phyloP scores from a whole-genome alignment of 2,888 invertebrate genomes.

The Pseudococcus jackbeardsleyi region DNA sequence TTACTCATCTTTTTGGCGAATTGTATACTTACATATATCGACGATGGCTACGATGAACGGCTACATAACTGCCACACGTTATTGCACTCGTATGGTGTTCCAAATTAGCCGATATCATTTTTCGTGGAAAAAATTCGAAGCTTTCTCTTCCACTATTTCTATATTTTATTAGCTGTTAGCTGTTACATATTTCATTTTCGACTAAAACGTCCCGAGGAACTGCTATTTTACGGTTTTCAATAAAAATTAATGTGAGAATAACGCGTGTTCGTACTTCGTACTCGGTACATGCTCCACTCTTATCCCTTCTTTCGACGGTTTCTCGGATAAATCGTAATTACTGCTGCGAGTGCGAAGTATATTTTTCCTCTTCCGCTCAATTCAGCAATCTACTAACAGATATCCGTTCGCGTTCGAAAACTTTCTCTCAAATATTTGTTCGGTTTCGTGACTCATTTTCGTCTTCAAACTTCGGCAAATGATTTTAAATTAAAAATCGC shows the following conservation, averaged over 20 bases:
- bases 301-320: not conserved
- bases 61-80: conserved; percentile 38
- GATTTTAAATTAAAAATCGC: no score
- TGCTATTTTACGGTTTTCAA: not conserved
- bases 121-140: not conserved
- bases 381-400: no score
- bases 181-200: not conserved
- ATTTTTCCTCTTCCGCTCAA: not conserved
- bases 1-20: not conserved
- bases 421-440: not conserved
- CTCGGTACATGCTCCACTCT: not conserved
- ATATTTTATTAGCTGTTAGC: not conserved
- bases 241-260: conserved; percentile 3
- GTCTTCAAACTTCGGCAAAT: not conserved
- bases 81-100: not conserved
- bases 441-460: not conserved
- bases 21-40: not conserved
- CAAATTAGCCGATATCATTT: conserved; percentile 20
- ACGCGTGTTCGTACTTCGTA: not conserved
- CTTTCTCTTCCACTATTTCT: not conserved
- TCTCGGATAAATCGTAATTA: not conserved
- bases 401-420: no score
- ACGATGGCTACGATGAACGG: not conserved
- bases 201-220: not conserved
- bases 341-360: not conserved